Percentiles rank a stretch among this genome's conserved stretches.
phyloP scores from a whole-genome alignment of 2,113 vertebrate species.

The Nicator chloris region DNA sequence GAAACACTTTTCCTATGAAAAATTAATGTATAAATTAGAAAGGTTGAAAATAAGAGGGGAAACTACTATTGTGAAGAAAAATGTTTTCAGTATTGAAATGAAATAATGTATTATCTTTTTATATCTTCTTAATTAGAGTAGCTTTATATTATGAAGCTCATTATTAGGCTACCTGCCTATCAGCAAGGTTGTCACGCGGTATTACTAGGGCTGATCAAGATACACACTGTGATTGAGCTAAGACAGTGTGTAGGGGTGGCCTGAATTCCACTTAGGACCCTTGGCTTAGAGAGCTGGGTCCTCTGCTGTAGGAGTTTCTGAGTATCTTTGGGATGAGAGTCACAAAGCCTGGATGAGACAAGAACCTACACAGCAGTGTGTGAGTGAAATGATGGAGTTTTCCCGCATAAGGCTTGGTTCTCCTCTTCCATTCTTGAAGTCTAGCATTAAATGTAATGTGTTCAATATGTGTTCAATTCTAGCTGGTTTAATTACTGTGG shows the following conservation, averaged over 20 bases:
- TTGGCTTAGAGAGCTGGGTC: neutral
- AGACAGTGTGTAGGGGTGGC: neutral
- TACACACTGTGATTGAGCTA: neutral
- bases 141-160: neutral
- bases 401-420: neutral
- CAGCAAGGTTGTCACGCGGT: neutral
- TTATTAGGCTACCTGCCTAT: neutral
- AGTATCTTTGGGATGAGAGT: neutral
- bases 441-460: neutral
- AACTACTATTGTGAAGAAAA: neutral
- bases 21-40: neutral
- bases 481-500: neutral
- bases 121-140: neutral
- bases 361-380: neutral
- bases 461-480: neutral
- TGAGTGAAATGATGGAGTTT: rapidly evolving
- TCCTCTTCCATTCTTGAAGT: neutral
- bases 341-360: neutral
- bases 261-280: neutral
- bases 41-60: neutral
- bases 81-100: neutral
- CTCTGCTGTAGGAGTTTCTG: neutral
- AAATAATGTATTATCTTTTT: neutral
- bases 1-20: neutral
- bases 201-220: neutral